Percentiles rank a stretch among this genome's conserved stretches.
phyloP scores from a whole-genome alignment of 2,113 vertebrate genomes.

The Orientallactaga bullata region DNA sequence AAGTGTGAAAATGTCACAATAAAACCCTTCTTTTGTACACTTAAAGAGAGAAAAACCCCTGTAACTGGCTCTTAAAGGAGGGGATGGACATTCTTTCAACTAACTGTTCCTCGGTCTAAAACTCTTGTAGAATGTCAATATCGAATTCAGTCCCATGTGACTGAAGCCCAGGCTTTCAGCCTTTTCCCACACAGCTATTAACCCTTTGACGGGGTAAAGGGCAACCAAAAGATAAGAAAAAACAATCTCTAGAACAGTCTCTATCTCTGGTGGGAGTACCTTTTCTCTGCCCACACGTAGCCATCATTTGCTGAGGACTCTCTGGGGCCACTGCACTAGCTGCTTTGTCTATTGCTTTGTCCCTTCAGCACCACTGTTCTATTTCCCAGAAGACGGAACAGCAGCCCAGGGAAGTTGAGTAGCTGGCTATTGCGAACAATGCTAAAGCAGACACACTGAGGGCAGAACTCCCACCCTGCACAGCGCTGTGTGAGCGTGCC shows the following conservation, averaged over 20 bases:
- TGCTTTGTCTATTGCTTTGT: background rate
- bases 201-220: conserved; percentile 33
- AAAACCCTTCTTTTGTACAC: background rate
- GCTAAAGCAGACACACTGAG: background rate
- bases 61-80: background rate
- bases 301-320: background rate
- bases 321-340: no score
- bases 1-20: background rate
- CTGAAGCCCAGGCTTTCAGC: background rate
- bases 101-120: conserved; percentile 40
- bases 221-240: background rate
- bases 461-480: background rate
- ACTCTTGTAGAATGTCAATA: conserved; percentile 45
- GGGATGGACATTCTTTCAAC: conserved; percentile 37
- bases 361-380: background rate
- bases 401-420: background rate
- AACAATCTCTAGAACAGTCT: background rate
- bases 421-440: background rate
- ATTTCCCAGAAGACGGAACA: conserved; percentile 44
- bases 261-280: background rate
- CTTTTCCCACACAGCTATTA: conserved; percentile 31
- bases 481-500: background rate
- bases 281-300: background rate
- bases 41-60: background rate
- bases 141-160: conserved; percentile 32